Evolutionary conservation across 2,888 invertebrate genomes (phyloP).

Genomic region (Pheosia tremula): DNA sequence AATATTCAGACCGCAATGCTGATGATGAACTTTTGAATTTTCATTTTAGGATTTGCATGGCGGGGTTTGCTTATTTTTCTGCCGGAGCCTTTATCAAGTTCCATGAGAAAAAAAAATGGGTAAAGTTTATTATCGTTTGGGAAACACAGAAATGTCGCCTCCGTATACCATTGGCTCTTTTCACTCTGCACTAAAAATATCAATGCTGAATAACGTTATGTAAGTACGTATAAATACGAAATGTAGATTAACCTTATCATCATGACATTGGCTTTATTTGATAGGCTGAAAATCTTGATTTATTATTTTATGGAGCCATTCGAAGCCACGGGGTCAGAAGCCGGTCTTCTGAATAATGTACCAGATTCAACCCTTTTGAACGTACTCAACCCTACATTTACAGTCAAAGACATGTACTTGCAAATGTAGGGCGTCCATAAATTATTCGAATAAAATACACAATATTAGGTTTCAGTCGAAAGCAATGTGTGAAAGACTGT

Average conservation of each 20-base stretch:
- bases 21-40: not conserved
- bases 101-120: not conserved
- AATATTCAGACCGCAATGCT: not conserved
- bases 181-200: too few species aligned
- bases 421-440: too few species aligned
- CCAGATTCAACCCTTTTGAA: constrained; percentile 1
- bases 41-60: not conserved
- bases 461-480: not conserved
- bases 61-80: too few species aligned
- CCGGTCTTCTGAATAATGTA: not conserved
- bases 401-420: not conserved
- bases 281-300: not conserved
- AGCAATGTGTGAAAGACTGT: not conserved
- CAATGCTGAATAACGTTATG: too few species aligned
- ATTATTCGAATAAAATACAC: not conserved
- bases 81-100: not conserved
- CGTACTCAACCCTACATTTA: not conserved
- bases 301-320: not conserved
- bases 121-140: too few species aligned
- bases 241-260: not conserved
- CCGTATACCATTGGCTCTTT: too few species aligned
- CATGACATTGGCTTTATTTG: not conserved
- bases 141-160: too few species aligned
- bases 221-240: too few species aligned
- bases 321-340: not conserved